Conservation (phyloP, 2,113 vertebrate genomes). For the Sphyrna mokarran region DNA sequence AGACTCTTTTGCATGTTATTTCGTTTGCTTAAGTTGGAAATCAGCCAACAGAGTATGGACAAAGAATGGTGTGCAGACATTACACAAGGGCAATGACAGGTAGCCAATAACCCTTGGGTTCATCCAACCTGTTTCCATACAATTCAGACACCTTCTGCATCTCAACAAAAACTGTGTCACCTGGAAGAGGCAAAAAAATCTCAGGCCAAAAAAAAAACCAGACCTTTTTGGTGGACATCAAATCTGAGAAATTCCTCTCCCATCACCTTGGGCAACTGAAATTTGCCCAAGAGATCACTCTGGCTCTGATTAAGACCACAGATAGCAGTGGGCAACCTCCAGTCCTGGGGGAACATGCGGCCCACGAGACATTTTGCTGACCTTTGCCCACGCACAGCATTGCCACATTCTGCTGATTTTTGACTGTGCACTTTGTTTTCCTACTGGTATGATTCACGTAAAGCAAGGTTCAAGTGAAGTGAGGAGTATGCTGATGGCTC, state of each 20-base stretch:
- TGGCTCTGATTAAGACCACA: too few relatives aligned
- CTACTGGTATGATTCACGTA: too few relatives aligned
- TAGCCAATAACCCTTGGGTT: neutral
- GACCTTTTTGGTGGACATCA: neutral
- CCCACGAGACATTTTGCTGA: too few relatives aligned
- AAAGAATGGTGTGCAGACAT: neutral
- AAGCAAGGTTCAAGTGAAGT: too few relatives aligned
- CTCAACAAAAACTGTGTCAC: neutral
- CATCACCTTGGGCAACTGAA: neutral
- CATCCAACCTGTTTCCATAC: neutral
- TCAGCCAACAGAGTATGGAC: neutral
- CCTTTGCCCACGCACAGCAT: too few relatives aligned
- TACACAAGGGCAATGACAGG: neutral
- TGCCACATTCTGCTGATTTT: too few relatives aligned
- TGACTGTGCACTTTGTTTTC: too few relatives aligned
- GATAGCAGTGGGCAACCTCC: too few relatives aligned
- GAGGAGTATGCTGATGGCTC: too few relatives aligned
- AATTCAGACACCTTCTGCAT: neutral
- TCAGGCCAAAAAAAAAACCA: neutral
- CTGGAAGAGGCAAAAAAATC: neutral
- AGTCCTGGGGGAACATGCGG: too few relatives aligned
- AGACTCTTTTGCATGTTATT: neutral
- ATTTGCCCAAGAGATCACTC: too few relatives aligned
- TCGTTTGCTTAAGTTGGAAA: neutral
- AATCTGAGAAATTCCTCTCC: neutral